Base-by-base conservation (phyloP, 2,888 invertebrate genomes). In the Didymodactylos carnosus region DNA sequence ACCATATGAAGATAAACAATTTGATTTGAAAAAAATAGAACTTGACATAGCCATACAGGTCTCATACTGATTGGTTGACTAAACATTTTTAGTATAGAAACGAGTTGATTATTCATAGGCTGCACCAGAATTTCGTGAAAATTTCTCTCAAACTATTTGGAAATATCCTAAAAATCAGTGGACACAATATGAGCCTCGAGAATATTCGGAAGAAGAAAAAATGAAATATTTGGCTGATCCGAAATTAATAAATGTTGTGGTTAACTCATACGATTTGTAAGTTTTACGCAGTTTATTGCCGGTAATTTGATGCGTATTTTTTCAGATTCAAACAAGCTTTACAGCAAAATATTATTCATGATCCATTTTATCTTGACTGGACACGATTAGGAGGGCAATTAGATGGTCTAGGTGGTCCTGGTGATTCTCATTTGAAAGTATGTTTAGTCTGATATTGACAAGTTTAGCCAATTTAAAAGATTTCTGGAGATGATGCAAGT, bases 331-430 rank as follows among this genome's bases (percentile, higher is more conserved):
- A 82, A 75, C 76, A 80, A 71, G 81, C 82, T 11, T 77, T 83
- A 51, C 83, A 83, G 76, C 83, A 83, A 77, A 83, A 83, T 79
- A 81, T 82, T 73, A 82, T 84, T 39, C 81, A 82, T 79, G 79
- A 83, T 76, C 80, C 83, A n/a, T 83, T 83, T 78, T 79, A 77
- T 75, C 81, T 82, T 76, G 83, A 83, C 35, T 74, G 74, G 74
- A 46, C 35, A 27, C 43, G 62, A 40, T 39, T 74, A 6, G 74
- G 74, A 43, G 80, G 80, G 73, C 79, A 80, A 39, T 80, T 81
- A 73, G 78, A 79, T 49, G 78, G 79, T 16, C 80, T 83, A 76
- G 82, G 82, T 39, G 81, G 79, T 76, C 82, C 83, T 73, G 80
- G 82, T 23, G 83, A 83, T 76, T 82, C 80, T 73, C 83, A 83